Conservation (phyloP, 2,113 vertebrate genomes). For the Ictalurus punctatus region DNA sequence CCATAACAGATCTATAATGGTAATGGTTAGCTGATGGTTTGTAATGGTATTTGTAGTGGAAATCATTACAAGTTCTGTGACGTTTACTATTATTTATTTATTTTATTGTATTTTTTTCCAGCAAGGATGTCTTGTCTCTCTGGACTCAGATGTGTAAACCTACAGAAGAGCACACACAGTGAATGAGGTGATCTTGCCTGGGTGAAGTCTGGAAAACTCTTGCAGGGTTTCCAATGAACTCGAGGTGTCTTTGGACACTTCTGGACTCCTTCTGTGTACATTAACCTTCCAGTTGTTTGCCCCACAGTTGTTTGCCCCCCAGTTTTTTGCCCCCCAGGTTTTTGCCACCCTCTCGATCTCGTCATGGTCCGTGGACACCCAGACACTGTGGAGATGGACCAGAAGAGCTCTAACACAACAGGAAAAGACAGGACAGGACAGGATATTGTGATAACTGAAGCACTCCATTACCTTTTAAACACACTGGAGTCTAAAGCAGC, state of each 20-base stretch:
- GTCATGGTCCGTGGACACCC: conserved; percentile 94
- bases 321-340: conserved; percentile 69
- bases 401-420: neutral
- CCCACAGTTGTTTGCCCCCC: no score
- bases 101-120: no score
- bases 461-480: conserved; percentile 78
- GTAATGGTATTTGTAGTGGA: no score
- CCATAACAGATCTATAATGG: no score
- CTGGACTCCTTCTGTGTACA: conserved; percentile 83
- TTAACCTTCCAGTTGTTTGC: no score
- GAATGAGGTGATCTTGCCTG: conserved; percentile 67
- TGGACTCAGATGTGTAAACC: neutral
- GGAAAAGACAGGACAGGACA: neutral
- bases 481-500: conserved; percentile 75
- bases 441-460: neutral
- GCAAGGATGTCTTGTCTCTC: neutral
- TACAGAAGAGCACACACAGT: conserved; percentile 5
- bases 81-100: no score
- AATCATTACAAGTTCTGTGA: no score
- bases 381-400: conserved; percentile 74
- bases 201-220: conserved; percentile 80
- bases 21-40: no score
- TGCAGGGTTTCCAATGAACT: conserved; percentile 87
- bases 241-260: conserved; percentile 86
- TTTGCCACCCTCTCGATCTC: conserved; percentile 85